Evolutionary conservation across 1,140 invertebrate genomes (phyloP), one percentile per base, ranked within the genome.

Genomic region (Drosophila burlai): DNA sequence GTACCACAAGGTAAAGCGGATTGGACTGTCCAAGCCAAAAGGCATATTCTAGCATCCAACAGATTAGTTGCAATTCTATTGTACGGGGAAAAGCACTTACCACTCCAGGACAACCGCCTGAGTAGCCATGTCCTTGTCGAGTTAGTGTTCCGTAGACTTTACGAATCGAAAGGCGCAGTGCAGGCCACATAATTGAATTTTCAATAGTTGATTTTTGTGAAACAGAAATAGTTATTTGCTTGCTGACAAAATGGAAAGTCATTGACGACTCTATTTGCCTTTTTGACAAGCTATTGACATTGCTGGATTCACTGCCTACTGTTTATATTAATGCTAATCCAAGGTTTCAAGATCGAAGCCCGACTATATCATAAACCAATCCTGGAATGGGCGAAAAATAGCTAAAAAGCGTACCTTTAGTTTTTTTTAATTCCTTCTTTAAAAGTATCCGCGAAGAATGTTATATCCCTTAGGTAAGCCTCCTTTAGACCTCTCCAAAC

Each of bases 1-100:
- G 36, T 52, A 90, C 0, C 54, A 85, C 3, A 82, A 2, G 11
- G 85, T 85, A 9, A 90, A 90, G 15, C 85, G 85, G 18, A 82
- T 36, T 0, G 81, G 85, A 11, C 11, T 80, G 8, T 90, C 59
- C 45, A 90, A 45, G 15, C 72, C 74, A 18, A 81, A 90, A 9
- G 85, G 85, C 36, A 90, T 49, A 21, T 89, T 89, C 84, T 89
- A n/a, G 7, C 29, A 36, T 10, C 0, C 10, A 4, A 3, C 26
- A 13, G n/a, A 18, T 31, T 18, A 52, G 11, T 3, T 13, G 7
- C 3, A 31, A 7, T 5, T 49, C 8, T 5, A 10, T n/a, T 29
- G 0, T 16, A 29, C 10, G 8, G 4, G 4, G 5, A 31, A 5
- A 10, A 49, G 7, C 9, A 64, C 81, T 73, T 66, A 89, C 84